These are phyloP conservation scores for Orchesella flavescens DNA, from an alignment of 2,888 invertebrate species.

Conservation along the genomic window DNA sequence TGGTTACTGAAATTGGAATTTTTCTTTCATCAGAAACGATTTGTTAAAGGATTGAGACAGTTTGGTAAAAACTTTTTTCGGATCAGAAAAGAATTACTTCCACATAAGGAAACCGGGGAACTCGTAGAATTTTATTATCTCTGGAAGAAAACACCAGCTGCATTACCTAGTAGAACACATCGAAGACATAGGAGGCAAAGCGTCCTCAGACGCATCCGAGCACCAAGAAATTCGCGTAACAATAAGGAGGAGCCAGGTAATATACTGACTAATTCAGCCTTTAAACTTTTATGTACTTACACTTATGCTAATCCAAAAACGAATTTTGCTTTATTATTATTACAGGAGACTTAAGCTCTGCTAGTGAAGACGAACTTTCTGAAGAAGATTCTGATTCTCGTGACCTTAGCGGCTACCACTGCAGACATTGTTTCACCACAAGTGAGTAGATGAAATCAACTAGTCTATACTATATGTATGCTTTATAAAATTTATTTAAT, in stretches of 20 bases:
- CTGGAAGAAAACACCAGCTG: conserved; percentile 99
- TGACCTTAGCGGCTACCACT: conserved; percentile 83
- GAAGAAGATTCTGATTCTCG: conserved; percentile 96
- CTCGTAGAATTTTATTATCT: conserved; percentile 98
- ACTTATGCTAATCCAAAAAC: too few relatives aligned
- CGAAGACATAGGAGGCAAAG: conserved; percentile 87
- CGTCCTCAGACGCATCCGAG: conserved; percentile 89
- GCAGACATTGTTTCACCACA: conserved; percentile 84
- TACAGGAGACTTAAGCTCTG: conserved; percentile 79
- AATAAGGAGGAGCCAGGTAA: conserved; percentile 74
- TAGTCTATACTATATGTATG: not conserved
- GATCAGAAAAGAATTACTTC: conserved; percentile 95
- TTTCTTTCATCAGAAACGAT: conserved; percentile 83
- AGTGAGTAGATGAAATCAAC: too few relatives aligned
- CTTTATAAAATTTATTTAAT: not conserved
- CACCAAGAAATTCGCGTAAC: conserved; percentile 89
- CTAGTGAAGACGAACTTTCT: conserved; percentile 85
- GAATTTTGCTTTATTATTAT: not conserved
- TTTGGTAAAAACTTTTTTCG: conserved; percentile 97
- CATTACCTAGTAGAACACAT: conserved; percentile 96
- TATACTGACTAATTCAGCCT: conserved; percentile 25
- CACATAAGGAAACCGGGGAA: conserved; percentile 97
- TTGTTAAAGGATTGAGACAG: conserved; percentile 97
- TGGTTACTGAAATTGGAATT: not conserved
- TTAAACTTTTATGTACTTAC: not conserved